phyloP scores from a whole-genome alignment of 2,888 invertebrate genomes.

The Epirrhoe tristata region DNA sequence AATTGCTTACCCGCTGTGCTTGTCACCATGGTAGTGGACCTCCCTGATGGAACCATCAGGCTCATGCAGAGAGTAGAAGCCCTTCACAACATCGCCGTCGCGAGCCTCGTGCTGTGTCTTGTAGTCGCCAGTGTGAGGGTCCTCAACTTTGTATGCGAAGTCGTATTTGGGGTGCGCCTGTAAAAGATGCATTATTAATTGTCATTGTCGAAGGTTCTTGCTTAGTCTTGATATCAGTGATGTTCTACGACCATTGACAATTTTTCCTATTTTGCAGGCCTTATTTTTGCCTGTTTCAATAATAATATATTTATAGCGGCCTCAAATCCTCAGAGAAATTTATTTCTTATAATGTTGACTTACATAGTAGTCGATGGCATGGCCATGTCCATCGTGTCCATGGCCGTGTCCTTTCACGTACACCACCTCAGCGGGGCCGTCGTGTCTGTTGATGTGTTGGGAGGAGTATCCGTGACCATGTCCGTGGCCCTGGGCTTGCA shows the following conservation, averaged over 20 bases:
- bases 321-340: no score
- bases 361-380: constrained; percentile 51
- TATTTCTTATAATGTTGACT: constrained; percentile 19
- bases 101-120: constrained; percentile 78
- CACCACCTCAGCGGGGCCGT: constrained; percentile 50
- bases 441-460: constrained; percentile 53
- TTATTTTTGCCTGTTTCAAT: not conserved
- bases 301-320: no score
- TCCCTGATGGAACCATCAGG: constrained; percentile 77
- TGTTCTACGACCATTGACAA: no score
- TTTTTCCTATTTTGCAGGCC: no score
- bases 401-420: constrained; percentile 49
- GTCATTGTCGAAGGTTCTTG: no score
- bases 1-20: constrained; percentile 56
- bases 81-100: constrained; percentile 84
- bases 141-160: constrained; percentile 74
- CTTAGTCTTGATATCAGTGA: no score
- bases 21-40: constrained; percentile 61
- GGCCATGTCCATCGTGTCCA: constrained; percentile 63
- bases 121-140: constrained; percentile 84
- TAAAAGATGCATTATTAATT: not conserved
- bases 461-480: constrained; percentile 55
- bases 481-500: constrained; percentile 51
- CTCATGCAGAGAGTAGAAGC: constrained; percentile 82
- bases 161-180: constrained; percentile 63